Evolutionary conservation across 2,888 invertebrate species (phyloP).

Genomic region (Tuta absoluta): DNA sequence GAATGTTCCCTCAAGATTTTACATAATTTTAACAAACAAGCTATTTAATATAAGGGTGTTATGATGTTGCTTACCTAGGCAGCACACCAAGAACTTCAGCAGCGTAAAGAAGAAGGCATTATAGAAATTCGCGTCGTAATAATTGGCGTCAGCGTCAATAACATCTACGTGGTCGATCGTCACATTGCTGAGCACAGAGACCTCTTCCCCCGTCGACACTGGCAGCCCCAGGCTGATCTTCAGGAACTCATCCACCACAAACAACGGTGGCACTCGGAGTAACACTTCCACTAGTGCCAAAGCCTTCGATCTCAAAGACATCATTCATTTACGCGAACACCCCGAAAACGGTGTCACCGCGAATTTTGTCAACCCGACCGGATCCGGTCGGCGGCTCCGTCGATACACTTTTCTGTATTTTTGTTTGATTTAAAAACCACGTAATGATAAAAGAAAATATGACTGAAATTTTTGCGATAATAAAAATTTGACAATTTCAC

Average conservation of each 20-base stretch:
- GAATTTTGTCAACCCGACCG: conserved; percentile 58
- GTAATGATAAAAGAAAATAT: conserved; percentile 71
- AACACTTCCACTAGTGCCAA: conserved; percentile 89
- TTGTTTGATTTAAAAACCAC: conserved; percentile 65
- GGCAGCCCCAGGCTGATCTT: conserved; percentile 89
- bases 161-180: conserved; percentile 65
- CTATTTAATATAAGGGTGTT: neutral
- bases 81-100: conserved; percentile 84
- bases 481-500: conserved; percentile 78
- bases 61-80: conserved; percentile 77
- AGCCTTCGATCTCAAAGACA: conserved; percentile 88
- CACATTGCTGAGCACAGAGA: conserved; percentile 63
- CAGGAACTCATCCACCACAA: conserved; percentile 95
- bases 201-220: conserved; percentile 68
- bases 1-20: conserved; percentile 26
- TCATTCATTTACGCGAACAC: conserved; percentile 78
- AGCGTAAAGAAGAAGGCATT: conserved; percentile 82
- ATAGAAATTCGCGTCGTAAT: conserved; percentile 81
- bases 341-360: conserved; percentile 58
- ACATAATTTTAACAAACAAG: neutral
- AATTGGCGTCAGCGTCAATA: conserved; percentile 65
- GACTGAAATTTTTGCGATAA: conserved; percentile 80
- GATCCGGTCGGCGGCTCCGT: conserved; percentile 47
- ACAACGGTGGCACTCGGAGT: conserved; percentile 94
- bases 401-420: conserved; percentile 48